Conservation (phyloP, 2,113 vertebrate species). For the Myiagra hebetior region DNA sequence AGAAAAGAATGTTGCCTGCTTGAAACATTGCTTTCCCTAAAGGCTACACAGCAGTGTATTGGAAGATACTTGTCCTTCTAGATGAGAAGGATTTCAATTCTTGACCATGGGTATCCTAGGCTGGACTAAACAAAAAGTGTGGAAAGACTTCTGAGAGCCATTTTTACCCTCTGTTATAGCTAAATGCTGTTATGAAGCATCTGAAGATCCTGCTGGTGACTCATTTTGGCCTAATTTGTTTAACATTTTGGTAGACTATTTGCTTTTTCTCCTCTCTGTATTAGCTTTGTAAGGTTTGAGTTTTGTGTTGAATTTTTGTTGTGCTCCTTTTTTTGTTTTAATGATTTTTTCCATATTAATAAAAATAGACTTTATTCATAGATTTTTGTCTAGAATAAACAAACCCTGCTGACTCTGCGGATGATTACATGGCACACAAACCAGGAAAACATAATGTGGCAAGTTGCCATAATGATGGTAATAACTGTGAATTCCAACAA, state of each 20-base stretch:
- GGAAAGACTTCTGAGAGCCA: background rate
- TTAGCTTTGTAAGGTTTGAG: background rate
- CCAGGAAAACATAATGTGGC: background rate
- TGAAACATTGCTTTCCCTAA: background rate
- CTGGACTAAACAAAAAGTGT: background rate
- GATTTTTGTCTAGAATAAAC: background rate
- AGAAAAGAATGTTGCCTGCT: background rate
- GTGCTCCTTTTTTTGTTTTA: background rate
- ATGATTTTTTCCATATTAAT: background rate
- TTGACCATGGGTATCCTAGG: background rate
- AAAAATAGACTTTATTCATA: background rate
- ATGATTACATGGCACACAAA: background rate
- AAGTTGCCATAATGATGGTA: background rate
- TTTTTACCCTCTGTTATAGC: background rate
- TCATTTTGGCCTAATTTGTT: background rate
- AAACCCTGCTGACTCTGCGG: background rate
- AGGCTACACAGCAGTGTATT: background rate
- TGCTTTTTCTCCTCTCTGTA: background rate
- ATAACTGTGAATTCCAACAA: background rate
- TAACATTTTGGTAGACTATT: background rate
- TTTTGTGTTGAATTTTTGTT: background rate
- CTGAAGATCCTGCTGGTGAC: background rate
- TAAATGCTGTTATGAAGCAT: background rate
- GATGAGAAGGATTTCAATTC: background rate
- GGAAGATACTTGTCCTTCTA: background rate